phyloP scores from a whole-genome alignment of 35 echinoderm and acorn worm genomes.

The Heliocidaris tuberculata region DNA sequence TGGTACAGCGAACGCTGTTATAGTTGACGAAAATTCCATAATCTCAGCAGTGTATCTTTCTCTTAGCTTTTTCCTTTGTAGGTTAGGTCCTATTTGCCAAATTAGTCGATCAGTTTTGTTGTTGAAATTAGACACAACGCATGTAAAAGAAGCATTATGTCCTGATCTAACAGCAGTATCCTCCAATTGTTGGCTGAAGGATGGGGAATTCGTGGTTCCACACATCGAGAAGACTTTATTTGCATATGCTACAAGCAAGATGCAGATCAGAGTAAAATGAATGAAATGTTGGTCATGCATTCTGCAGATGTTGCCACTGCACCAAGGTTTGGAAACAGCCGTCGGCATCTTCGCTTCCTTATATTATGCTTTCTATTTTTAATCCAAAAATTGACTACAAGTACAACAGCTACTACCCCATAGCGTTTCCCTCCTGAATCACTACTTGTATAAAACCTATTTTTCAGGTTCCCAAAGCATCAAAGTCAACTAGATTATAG shows the following conservation, averaged over 20 bases:
- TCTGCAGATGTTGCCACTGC: neutral
- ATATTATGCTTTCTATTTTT: no score
- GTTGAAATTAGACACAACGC: neutral
- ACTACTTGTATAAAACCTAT: no score
- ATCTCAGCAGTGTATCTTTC: neutral
- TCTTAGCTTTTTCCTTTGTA: neutral
- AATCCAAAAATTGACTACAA: no score
- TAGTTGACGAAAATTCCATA: neutral
- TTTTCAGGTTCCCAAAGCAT: no score
- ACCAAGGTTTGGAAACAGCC: no score
- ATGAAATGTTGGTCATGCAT: neutral
- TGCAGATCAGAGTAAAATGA: neutral
- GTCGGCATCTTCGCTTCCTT: no score
- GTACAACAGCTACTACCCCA: no score
- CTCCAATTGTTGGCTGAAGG: neutral
- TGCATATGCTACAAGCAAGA: neutral
- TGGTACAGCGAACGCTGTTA: neutral
- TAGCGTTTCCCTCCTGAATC: no score
- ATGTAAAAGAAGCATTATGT: neutral
- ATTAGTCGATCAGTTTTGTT: neutral
- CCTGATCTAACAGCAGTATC: neutral
- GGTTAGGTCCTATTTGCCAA: neutral
- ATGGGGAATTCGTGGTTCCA: neutral
- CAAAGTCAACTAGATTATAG: no score
- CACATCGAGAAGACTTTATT: neutral